Conservation (phyloP, 2,888 invertebrate species). For the Dryadula phaetusa region DNA sequence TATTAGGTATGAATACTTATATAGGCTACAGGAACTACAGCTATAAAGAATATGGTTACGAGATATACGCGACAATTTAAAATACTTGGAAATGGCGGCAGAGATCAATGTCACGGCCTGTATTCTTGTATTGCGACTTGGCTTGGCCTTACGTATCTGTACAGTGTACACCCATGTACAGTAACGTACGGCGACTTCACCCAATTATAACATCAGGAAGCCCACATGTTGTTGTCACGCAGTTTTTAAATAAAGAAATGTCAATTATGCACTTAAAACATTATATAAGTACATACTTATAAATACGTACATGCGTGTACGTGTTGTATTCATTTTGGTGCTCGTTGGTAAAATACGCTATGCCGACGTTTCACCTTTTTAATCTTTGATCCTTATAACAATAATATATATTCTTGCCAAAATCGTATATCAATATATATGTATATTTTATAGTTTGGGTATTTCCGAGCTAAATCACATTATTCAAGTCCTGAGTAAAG, state of each 20-base stretch:
- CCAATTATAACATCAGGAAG: not conserved
- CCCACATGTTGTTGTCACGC: not conserved
- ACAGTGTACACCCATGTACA: not conserved
- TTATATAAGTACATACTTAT: too few species aligned
- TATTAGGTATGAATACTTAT: too few species aligned
- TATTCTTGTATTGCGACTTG: conserved; percentile 11
- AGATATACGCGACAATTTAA: conserved; percentile 4
- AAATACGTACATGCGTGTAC: not conserved
- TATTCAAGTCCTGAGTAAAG: conserved; percentile 25
- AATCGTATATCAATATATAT: not conserved
- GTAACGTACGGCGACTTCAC: not conserved
- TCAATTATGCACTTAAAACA: not conserved
- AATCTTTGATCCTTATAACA: conserved; percentile 11
- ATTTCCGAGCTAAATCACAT: conserved; percentile 38
- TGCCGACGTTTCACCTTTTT: not conserved
- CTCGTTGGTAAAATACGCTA: conserved; percentile 25
- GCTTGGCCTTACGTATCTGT: not conserved
- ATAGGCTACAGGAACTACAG: not conserved
- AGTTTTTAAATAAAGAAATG: not conserved
- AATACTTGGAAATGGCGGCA: conserved; percentile 18
- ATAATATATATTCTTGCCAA: conserved; percentile 3
- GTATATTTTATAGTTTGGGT: conserved; percentile 28
- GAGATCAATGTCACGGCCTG: conserved; percentile 32
- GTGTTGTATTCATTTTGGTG: not conserved
- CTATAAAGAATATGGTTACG: conserved; percentile 7